Evolutionary conservation across 1,140 invertebrate genomes (phyloP), one percentile per base, ranked within the genome.

Genomic region (Cecropterus lyciades): DNA sequence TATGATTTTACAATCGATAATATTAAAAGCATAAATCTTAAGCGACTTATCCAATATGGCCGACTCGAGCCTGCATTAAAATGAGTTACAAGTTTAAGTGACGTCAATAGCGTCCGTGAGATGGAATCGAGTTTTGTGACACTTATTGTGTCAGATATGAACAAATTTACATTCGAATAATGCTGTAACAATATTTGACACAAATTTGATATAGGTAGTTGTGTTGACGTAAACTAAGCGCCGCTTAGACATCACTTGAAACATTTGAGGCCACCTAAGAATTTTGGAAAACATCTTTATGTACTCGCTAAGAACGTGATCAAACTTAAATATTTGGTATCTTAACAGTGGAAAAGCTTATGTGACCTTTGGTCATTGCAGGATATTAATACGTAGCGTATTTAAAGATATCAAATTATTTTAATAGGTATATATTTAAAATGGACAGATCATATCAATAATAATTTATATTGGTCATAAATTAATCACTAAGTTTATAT

Each of bases 91-190:
- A 52, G 53, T 43, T 62, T 20, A 20, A 62, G 57, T 80, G 79
- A 82, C 79, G 79, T 77, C 79, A 82, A 73, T 73, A 45, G 16
- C 59, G 73, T 76, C 75, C 71, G 45, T 71, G 70, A 82, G 59
- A 64, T 52, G 33, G 63, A 51, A 46, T 65, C 63, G 17, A 51
- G 62, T 67, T 65, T 68, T 65, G 65, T 70, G 55, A 67, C 62
- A 74, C 48, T 45, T 43, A 51, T 63, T 46, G 51, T 55, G 56
- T 46, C 49, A 55, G 68, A 49, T 70, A 66, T 66, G 56, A 63
- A 70, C 59, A 70, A 65, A 70, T 74, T 74, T 68, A 67, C 65
- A 70, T 74, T 65, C 57, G 30, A 62, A 69, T 72, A 63, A 24
- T 27, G 48, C 30, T 57, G 42, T 20, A 57, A 53, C 14, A 43